Percentiles rank a stretch among this genome's conserved stretches.
These are phyloP conservation scores for Blastobasis lacticolella DNA, from an alignment of 2,888 invertebrate genomes.

Conservation along the genomic window DNA sequence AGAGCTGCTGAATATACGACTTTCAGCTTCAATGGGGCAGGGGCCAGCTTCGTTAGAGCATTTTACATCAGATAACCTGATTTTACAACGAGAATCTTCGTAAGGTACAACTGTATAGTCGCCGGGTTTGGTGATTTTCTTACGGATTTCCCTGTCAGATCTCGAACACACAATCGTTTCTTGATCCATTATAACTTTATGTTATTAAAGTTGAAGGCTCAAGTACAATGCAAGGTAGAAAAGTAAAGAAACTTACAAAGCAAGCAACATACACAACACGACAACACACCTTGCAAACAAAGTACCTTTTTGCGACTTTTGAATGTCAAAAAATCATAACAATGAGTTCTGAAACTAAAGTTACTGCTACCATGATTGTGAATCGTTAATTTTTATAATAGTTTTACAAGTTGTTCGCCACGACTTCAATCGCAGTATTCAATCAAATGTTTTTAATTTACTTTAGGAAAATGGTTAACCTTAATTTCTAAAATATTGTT, in stretches of 20 bases:
- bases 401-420: no score
- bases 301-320: no score
- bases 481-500: no score
- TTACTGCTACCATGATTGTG: no score
- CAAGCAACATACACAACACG: no score
- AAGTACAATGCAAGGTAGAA: not conserved
- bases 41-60: slow-evolving; percentile 35
- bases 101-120: slow-evolving; percentile 55
- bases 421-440: no score
- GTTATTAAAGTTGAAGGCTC: not conserved
- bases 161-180: slow-evolving; percentile 41
- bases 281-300: no score
- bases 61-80: slow-evolving; percentile 40
- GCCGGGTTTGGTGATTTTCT: slow-evolving; percentile 48
- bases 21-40: slow-evolving; percentile 42
- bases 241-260: not conserved
- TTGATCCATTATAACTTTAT: slow-evolving; percentile 11
- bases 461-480: no score
- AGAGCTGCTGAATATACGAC: slow-evolving; percentile 41
- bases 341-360: no score
- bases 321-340: no score
- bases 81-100: slow-evolving; percentile 59
- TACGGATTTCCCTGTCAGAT: slow-evolving; percentile 51
- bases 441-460: no score
- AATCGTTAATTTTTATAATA: no score